Evolutionary conservation across 2,113 vertebrate genomes (phyloP).

Genomic region (Chrysochloris asiatica): DNA sequence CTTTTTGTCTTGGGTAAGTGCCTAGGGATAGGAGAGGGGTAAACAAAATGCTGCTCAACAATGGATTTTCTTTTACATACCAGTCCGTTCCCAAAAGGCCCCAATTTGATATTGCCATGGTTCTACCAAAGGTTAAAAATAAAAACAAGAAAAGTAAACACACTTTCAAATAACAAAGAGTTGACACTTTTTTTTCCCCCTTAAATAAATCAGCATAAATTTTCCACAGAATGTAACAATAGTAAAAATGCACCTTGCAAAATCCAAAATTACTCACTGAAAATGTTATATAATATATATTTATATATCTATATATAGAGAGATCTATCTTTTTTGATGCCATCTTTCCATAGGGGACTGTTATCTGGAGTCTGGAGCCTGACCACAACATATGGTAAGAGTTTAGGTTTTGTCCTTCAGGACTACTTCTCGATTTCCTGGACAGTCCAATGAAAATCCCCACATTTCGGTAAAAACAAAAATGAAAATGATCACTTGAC

Average conservation of each 20-base stretch:
- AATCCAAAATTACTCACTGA: constrained; percentile 79
- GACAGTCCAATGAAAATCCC: constrained; percentile 40
- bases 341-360: constrained; percentile 67
- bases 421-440: constrained; percentile 66
- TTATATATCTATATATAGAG: constrained; percentile 71
- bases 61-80: constrained; percentile 48
- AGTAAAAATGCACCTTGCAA: constrained; percentile 79
- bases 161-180: constrained; percentile 65
- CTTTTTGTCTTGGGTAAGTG: constrained; percentile 67
- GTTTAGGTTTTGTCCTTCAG: constrained; percentile 59
- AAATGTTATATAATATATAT: constrained; percentile 81
- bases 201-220: constrained; percentile 83
- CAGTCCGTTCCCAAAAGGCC: constrained; percentile 72
- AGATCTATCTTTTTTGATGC: constrained; percentile 69
- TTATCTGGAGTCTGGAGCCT: constrained; percentile 67
- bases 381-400: constrained; percentile 57
- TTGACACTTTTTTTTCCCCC: constrained; percentile 78
- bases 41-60: constrained; percentile 57
- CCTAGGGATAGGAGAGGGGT: constrained; percentile 64
- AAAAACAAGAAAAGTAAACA: constrained; percentile 75
- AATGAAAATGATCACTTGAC: constrained; percentile 56
- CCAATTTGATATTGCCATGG: constrained; percentile 54
- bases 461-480: constrained; percentile 37
- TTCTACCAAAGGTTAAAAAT: constrained; percentile 78
- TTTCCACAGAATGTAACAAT: constrained; percentile 80